Conservation (phyloP, 2,113 vertebrate genomes). For the Tragelaphus scriptus region DNA sequence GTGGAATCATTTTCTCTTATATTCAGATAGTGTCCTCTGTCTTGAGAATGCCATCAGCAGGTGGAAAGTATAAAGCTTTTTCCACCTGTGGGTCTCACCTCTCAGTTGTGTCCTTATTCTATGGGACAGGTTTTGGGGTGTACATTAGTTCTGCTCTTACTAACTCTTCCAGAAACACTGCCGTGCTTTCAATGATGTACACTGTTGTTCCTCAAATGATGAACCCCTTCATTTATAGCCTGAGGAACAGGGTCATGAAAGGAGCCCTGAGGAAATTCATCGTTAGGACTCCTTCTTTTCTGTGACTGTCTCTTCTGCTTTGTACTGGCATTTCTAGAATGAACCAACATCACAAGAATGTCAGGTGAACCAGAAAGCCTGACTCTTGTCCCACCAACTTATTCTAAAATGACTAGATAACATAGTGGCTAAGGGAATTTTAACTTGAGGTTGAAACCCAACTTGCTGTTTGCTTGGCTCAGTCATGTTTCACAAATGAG, state of each 20-base stretch:
- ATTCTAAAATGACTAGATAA: neutral
- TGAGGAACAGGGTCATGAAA: neutral
- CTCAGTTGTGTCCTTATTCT: neutral
- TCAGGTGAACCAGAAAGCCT: neutral
- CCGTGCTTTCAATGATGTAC: neutral
- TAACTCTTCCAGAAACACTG: neutral
- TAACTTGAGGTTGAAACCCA: neutral
- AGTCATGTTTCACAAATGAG: too few relatives aligned
- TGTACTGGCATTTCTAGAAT: neutral
- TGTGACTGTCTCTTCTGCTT: neutral
- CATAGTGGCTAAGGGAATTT: neutral
- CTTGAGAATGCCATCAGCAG: neutral
- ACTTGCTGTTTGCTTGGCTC: neutral
- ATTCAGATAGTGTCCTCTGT: neutral
- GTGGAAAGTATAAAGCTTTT: neutral
- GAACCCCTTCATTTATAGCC: neutral
- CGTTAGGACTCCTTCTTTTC: fast-evolving
- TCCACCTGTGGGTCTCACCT: neutral
- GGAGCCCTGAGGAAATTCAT: neutral
- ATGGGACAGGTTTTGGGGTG: neutral
- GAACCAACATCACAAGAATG: neutral
- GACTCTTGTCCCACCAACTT: neutral
- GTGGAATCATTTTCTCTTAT: neutral
- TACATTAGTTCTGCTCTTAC: neutral
- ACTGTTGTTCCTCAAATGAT: neutral